Percentiles rank a stretch among this genome's conserved stretches.
These are phyloP conservation scores for Mactromeris polynyma DNA, from an alignment of 2,888 invertebrate species.

Conservation along the genomic window DNA sequence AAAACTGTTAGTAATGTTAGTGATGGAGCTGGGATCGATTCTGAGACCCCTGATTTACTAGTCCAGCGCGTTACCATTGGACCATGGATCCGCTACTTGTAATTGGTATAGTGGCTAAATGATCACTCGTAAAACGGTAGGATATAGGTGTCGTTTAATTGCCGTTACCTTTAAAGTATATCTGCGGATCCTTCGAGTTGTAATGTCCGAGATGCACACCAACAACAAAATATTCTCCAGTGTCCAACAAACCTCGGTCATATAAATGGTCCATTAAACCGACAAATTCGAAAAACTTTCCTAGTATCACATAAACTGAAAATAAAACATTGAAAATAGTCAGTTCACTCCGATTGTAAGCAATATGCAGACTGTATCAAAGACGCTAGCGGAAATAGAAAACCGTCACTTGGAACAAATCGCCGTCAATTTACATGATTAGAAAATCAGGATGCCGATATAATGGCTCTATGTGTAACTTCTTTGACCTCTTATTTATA, in stretches of 20 bases:
- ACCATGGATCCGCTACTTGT: no score
- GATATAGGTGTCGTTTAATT: no score
- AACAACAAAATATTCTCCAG: conserved; percentile 97
- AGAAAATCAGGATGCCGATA: background rate
- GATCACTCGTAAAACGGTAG: no score
- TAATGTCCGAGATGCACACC: conserved; percentile 97
- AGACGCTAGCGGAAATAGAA: background rate
- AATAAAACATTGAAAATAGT: background rate
- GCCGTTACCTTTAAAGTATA: conserved; percentile 91
- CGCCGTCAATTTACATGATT: background rate
- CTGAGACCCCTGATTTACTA: no score
- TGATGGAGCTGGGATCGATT: no score
- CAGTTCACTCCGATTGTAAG: no score
- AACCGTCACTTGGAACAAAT: background rate
- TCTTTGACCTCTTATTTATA: no score
- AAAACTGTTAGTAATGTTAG: no score
- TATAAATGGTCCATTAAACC: conserved; percentile 96
- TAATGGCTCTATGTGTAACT: no score
- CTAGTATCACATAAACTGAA: conserved; percentile 96
- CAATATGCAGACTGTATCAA: no score
- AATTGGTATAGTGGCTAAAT: no score
- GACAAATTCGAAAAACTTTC: conserved; percentile 96
- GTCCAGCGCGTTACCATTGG: no score
- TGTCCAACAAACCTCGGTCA: conserved; percentile 93
- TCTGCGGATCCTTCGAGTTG: conserved; percentile 91